phyloP scores from a whole-genome alignment of 2,113 vertebrate species.

The Polypterus senegalus region DNA sequence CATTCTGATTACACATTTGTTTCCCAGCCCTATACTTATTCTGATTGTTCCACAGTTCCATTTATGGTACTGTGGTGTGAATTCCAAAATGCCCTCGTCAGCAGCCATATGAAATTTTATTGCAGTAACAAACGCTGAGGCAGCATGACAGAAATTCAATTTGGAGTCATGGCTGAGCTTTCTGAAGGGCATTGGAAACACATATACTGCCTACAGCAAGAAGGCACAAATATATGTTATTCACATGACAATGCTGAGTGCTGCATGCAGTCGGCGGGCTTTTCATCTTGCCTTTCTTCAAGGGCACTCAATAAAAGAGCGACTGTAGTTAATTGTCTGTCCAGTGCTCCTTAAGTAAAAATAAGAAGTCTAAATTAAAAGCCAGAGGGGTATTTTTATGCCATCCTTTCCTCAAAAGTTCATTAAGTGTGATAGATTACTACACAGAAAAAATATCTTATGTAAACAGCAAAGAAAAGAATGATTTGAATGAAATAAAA shows the following conservation, averaged over 20 bases:
- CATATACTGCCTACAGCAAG: not conserved
- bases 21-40: not conserved
- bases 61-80: not conserved
- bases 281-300: no score
- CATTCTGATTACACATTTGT: not conserved
- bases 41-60: not conserved
- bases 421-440: no score
- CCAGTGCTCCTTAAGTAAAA: no score
- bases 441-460: no score
- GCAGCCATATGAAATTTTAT: conserved; percentile 4
- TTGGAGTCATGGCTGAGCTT: not conserved
- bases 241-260: not conserved
- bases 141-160: conserved; percentile 5
- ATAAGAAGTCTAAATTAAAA: no score
- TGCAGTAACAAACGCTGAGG: not conserved
- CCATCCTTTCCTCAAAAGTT: no score
- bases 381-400: no score
- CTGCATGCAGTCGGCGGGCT: no score
- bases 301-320: no score
- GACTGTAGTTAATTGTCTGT: no score
- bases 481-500: no score
- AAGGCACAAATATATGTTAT: not conserved
- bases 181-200: conserved; percentile 1
- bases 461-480: no score
- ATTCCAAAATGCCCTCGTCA: conserved; percentile 2